Conservation (phyloP, 1,140 invertebrate species). For the Parasteatoda tepidariorum region DNA sequence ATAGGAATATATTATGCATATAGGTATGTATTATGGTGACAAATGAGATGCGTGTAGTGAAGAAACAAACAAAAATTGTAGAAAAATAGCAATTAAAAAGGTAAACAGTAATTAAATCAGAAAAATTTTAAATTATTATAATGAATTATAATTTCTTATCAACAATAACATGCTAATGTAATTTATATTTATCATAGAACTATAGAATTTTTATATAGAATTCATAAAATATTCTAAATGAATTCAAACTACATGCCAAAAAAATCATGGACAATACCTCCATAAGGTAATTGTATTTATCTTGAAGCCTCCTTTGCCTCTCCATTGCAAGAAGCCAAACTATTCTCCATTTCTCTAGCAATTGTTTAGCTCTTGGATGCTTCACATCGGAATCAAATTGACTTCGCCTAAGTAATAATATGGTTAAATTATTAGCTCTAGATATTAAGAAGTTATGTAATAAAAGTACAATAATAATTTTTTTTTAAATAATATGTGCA, state of each 20-base stretch:
- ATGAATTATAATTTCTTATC: too few relatives aligned
- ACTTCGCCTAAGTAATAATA: conserved; percentile 4
- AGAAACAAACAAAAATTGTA: too few relatives aligned
- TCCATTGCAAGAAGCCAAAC: conserved; percentile 98
- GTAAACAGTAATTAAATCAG: too few relatives aligned
- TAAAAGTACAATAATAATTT: not conserved
- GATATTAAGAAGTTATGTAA: not conserved
- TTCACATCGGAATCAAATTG: conserved; percentile 73
- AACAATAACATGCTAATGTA: too few relatives aligned
- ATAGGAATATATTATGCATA: too few relatives aligned
- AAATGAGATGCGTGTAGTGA: too few relatives aligned
- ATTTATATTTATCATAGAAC: too few relatives aligned
- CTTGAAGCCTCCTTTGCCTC: conserved; percentile 89
- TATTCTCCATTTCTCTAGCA: conserved; percentile 96
- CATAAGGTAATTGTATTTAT: conserved; percentile 88
- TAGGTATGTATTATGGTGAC: too few relatives aligned
- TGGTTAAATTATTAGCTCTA: not conserved
- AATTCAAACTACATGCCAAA: not conserved
- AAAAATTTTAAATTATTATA: too few relatives aligned
- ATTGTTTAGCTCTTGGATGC: conserved; percentile 85
- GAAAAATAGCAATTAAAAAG: too few relatives aligned
- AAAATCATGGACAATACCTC: conserved; percentile 71
- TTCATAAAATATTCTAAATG: not conserved
- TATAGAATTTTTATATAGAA: too few relatives aligned
- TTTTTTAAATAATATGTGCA: not conserved